These are phyloP conservation scores for Larimichthys polyactis DNA, from an alignment of 2,113 vertebrate genomes.

Conservation along the genomic window DNA sequence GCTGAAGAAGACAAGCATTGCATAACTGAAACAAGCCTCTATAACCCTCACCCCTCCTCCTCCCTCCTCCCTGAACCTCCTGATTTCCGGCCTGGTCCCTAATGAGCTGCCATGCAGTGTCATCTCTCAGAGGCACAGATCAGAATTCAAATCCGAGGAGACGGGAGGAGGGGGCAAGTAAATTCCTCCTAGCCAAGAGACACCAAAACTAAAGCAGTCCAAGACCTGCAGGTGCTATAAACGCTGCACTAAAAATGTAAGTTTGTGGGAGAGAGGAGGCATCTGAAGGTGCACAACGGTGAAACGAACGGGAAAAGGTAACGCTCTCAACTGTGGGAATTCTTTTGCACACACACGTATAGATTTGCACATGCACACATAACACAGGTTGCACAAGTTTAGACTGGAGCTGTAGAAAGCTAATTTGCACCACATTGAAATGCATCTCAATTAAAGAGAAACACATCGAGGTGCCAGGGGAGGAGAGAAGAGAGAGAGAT, in stretches of 20 bases:
- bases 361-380: slow-evolving; percentile 11
- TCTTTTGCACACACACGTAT: slow-evolving; percentile 37
- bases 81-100: slow-evolving; percentile 56
- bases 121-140: slow-evolving; percentile 59
- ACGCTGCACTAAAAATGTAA: slow-evolving; percentile 62
- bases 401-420: slow-evolving; percentile 79
- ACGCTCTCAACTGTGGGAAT: slow-evolving; percentile 69
- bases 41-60: slow-evolving; percentile 13
- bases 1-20: slow-evolving; percentile 46
- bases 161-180: neutral
- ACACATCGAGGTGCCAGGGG: slow-evolving; percentile 81
- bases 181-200: slow-evolving; percentile 53
- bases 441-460: slow-evolving; percentile 85
- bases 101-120: slow-evolving; percentile 65
- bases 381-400: slow-evolving; percentile 73
- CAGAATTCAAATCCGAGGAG: slow-evolving; percentile 52
- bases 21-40: slow-evolving; percentile 51
- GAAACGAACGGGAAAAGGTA: slow-evolving; percentile 56
- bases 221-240: slow-evolving; percentile 40
- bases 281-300: slow-evolving; percentile 27
- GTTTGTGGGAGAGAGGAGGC: slow-evolving; percentile 62
- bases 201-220: slow-evolving; percentile 31
- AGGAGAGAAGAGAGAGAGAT: slow-evolving; percentile 77
- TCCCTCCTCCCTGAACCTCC: slow-evolving; percentile 35
- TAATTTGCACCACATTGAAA: slow-evolving; percentile 84